phyloP scores from a whole-genome alignment of 35 echinoderm and acorn worm species.

The Strongylocentrotus purpuratus region DNA sequence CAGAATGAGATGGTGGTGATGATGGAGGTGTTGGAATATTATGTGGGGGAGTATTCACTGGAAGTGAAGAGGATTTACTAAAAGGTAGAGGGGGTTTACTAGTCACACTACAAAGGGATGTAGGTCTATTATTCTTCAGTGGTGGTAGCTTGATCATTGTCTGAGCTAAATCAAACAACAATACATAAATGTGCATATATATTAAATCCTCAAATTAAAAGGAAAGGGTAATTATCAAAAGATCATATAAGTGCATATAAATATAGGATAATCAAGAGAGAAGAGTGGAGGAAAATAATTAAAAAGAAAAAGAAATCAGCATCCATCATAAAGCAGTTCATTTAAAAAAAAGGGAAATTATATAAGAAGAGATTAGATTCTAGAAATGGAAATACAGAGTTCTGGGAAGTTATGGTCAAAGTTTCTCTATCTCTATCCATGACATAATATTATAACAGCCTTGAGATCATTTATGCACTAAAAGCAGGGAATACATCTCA shows the following conservation, averaged over 20 bases:
- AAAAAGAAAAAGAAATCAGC: background rate
- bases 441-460: too few species aligned
- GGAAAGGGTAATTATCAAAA: background rate
- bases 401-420: too few species aligned
- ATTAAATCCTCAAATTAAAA: background rate
- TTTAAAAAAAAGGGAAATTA: background rate
- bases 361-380: too few species aligned
- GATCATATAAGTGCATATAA: background rate
- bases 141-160: slow-evolving; percentile 6
- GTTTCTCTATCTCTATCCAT: too few species aligned
- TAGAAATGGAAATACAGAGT: too few species aligned
- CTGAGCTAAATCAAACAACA: background rate
- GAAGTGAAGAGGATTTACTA: background rate
- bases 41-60: background rate
- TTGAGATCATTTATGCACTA: too few species aligned
- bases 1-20: background rate
- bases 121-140: background rate
- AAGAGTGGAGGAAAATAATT: background rate
- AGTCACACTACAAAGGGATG: background rate
- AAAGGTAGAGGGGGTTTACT: slow-evolving; percentile 25
- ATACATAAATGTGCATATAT: too few species aligned
- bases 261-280: slow-evolving; percentile 2
- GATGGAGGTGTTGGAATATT: background rate
- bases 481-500: too few species aligned
- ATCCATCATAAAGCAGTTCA: background rate